phyloP scores from a whole-genome alignment of 2,113 vertebrate species.

The Furnarius figulus region DNA sequence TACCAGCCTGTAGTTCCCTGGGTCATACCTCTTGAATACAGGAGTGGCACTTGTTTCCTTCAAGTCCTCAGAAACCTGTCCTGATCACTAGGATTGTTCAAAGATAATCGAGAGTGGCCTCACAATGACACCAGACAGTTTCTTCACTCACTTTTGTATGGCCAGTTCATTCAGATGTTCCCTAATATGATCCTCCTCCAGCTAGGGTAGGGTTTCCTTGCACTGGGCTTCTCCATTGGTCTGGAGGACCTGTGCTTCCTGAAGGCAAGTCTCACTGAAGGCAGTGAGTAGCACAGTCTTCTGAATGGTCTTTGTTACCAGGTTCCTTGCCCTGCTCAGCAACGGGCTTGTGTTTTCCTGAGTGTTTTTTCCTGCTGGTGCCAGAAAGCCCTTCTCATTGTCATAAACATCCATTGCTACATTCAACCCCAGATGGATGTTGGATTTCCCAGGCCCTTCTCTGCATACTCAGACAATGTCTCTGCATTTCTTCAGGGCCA shows the following conservation, averaged over 20 bases:
- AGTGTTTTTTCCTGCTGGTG: neutral
- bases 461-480: neutral
- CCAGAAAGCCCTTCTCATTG: neutral
- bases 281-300: neutral
- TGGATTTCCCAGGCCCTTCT: neutral
- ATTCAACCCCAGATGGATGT: neutral
- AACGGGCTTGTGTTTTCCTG: fast-evolving
- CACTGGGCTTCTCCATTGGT: neutral
- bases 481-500: neutral
- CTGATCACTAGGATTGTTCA: neutral
- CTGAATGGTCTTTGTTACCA: neutral
- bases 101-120: neutral
- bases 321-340: neutral
- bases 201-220: neutral
- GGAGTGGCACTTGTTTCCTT: neutral
- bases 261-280: neutral
- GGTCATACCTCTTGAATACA: neutral
- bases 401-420: neutral
- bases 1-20: neutral
- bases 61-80: neutral
- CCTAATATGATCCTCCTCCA: neutral
- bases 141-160: neutral
- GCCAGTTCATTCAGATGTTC: neutral
- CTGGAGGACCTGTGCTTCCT: neutral
- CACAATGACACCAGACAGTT: neutral